Conservation (phyloP, 1,140 invertebrate genomes). For the Pseudomyrmex dendroicus region DNA sequence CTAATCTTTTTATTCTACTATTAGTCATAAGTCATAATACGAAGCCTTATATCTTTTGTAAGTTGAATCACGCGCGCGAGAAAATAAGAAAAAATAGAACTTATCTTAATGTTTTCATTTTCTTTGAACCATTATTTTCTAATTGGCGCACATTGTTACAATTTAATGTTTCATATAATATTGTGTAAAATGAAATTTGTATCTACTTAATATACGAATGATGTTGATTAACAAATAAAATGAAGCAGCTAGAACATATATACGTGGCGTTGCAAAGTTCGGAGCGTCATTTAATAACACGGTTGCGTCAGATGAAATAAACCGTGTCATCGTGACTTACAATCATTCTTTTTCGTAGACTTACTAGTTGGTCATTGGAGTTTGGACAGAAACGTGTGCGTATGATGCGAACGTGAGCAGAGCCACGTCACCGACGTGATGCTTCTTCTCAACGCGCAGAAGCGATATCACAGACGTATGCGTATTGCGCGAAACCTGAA, state of each 20-base stretch:
- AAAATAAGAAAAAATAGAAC: background rate
- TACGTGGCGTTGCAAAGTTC: background rate
- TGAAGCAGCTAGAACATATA: background rate
- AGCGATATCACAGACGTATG: constrained; percentile 56
- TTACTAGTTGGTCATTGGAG: background rate
- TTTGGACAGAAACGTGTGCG: background rate
- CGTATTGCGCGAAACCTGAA: background rate
- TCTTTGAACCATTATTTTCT: background rate
- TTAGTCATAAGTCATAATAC: background rate
- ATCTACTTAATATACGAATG: background rate
- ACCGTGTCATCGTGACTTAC: background rate
- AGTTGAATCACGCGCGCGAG: background rate
- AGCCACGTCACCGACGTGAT: constrained; percentile 69
- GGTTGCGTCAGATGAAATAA: constrained; percentile 2
- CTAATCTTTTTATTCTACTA: background rate
- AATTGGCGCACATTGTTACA: background rate
- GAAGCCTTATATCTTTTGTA: background rate
- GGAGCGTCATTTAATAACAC: background rate
- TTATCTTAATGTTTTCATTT: background rate
- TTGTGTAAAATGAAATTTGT: constrained; percentile 9
- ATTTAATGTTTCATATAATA: background rate
- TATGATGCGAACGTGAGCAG: constrained; percentile 53
- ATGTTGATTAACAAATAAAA: constrained; percentile 1
- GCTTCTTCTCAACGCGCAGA: constrained; percentile 54
- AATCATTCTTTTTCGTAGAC: constrained; percentile 41